Evolutionary conservation across 1,140 invertebrate genomes (phyloP), one percentile per base, ranked within the genome.

Genomic region (Euschistus heros): DNA sequence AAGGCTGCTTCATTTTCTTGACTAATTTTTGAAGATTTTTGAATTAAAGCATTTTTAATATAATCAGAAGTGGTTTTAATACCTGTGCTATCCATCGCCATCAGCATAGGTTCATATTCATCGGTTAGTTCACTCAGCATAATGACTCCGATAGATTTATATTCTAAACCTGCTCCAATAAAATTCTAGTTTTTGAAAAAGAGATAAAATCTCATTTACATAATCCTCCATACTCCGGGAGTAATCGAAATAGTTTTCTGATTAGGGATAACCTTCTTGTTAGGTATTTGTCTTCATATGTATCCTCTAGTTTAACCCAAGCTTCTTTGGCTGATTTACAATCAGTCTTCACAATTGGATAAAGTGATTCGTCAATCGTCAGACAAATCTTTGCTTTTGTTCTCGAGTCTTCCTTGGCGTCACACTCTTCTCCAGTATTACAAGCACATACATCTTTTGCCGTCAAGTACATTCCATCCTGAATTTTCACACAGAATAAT

Each of bases 61-160:
- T n/a, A n/a, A n/a, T n/a, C n/a, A n/a, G n/a, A n/a, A n/a, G n/a
- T n/a, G n/a, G n/a, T n/a, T n/a, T n/a, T n/a, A n/a, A n/a, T n/a
- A n/a, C n/a, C n/a, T n/a, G n/a, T n/a, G n/a, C n/a, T n/a, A n/a
- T n/a, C n/a, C n/a, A n/a, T n/a, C n/a, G n/a, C n/a, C n/a, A n/a
- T n/a, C n/a, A n/a, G n/a, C n/a, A n/a, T n/a, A n/a, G n/a, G n/a
- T n/a, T n/a, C n/a, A n/a, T n/a, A n/a, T n/a, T n/a, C n/a, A n/a
- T n/a, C 20, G 13, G 70, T 54, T 18, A 74, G 66, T 61, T 71
- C 71, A 50, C 70, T 74, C 64, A 74, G 60, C 64, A 73, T 72
- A 14, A 74, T 47, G 3, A 72, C 70, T n/a, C 70, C 55, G 6
- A 72, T 22, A 59, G 72, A 72, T 42, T 73, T 70, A 68, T 74